Conservation (phyloP, 2,797 vertebrate species). For the Echeneis naucrates region DNA sequence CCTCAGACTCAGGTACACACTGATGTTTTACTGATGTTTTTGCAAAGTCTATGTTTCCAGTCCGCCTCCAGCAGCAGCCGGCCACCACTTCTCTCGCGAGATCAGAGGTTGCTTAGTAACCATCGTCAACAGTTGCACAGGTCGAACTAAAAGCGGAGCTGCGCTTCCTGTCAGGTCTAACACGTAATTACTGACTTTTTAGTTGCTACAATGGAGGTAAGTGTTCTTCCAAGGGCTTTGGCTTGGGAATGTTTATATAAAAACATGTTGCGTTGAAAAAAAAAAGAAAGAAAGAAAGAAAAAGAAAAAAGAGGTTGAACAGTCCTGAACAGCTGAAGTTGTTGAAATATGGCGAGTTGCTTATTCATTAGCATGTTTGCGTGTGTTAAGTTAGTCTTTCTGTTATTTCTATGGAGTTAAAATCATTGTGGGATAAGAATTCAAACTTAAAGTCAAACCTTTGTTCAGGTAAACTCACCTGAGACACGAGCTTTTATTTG, state of each 20-base stretch:
- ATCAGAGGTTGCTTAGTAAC: constrained; percentile 54
- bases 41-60: too few species aligned
- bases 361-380: background rate
- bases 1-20: background rate
- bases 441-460: background rate
- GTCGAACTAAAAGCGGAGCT: too few species aligned
- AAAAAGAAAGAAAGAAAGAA: too few species aligned
- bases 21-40: background rate
- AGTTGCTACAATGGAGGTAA: constrained; percentile 58
- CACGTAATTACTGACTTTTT: background rate
- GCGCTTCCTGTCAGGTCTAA: background rate
- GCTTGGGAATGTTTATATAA: background rate
- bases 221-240: background rate
- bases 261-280: too few species aligned
- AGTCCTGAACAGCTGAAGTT: background rate
- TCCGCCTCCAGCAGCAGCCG: background rate
- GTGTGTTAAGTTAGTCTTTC: background rate
- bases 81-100: constrained; percentile 48
- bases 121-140: constrained; percentile 21
- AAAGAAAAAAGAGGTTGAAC: too few species aligned
- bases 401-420: background rate
- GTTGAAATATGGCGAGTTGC: background rate
- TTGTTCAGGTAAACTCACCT: background rate
- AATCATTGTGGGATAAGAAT: background rate
- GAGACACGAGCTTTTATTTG: too few species aligned